Percentiles rank a stretch among this genome's conserved stretches.
Conservation (phyloP, 2,888 invertebrate genomes). For the Lutraria lutraria region DNA sequence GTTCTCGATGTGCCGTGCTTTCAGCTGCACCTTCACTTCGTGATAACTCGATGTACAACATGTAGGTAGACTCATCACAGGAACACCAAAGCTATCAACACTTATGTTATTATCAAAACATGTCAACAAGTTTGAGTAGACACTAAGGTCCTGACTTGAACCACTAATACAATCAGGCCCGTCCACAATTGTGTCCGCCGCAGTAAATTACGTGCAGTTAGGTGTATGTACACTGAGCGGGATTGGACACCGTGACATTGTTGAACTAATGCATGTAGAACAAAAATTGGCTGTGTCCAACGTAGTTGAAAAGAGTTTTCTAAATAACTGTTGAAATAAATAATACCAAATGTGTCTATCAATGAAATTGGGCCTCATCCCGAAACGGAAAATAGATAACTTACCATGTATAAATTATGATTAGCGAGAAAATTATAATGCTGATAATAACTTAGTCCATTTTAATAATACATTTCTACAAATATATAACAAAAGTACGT, state of each 20-base stretch:
- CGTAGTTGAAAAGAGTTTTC: no score
- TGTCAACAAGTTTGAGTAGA: constrained; percentile 1
- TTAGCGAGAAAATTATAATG: neutral
- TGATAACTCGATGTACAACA: neutral
- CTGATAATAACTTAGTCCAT: neutral
- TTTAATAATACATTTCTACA: neutral
- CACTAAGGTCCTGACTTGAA: neutral
- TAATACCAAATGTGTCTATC: no score
- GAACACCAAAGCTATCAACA: neutral
- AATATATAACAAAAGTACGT: neutral
- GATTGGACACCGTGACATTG: no score
- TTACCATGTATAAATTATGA: neutral
- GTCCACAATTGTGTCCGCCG: neutral
- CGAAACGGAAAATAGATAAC: neutral
- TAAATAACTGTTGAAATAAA: no score
- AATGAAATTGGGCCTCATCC: neutral
- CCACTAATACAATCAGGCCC: neutral
- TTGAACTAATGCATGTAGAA: no score
- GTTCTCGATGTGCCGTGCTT: neutral
- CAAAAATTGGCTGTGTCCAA: no score
- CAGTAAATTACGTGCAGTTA: no score
- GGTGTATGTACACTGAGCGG: no score
- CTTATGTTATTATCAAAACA: neutral
- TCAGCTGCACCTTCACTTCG: neutral
- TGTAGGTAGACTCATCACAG: neutral